Conservation (phyloP, 2,113 vertebrate species). For the Hepsetus odoe region DNA sequence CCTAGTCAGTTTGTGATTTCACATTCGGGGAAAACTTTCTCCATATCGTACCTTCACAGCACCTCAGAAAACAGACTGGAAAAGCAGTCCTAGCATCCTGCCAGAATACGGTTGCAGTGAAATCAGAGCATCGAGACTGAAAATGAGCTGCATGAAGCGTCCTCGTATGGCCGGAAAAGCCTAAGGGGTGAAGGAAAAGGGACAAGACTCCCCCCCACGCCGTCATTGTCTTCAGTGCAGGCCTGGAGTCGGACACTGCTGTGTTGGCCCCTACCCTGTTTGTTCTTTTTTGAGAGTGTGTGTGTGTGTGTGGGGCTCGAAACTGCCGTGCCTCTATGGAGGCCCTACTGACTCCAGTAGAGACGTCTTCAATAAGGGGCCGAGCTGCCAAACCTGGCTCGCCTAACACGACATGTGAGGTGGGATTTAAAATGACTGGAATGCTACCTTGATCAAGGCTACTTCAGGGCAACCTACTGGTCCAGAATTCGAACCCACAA, state of each 20-base stretch:
- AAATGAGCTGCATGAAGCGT: neutral
- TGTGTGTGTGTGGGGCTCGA: conserved; percentile 11
- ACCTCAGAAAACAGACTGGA: neutral
- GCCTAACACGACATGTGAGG: neutral
- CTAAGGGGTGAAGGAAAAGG: neutral
- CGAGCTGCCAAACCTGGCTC: neutral
- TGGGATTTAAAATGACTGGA: neutral
- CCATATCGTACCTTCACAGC: too few relatives aligned
- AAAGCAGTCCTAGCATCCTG: too few relatives aligned
- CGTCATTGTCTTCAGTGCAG: neutral
- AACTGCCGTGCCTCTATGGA: conserved; percentile 3
- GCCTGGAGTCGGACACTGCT: neutral
- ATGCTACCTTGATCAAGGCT: too few relatives aligned
- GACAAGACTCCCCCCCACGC: neutral
- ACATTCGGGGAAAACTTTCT: too few relatives aligned
- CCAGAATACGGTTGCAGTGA: too few relatives aligned
- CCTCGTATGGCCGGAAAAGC: neutral
- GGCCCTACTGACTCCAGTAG: conserved; percentile 1
- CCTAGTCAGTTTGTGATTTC: too few relatives aligned
- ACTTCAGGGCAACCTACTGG: too few relatives aligned
- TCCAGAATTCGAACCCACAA: too few relatives aligned
- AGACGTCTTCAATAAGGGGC: conserved; percentile 6
- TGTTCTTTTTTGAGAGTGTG: neutral
- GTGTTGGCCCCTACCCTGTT: neutral
- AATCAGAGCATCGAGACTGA: neutral